Evolutionary conservation across 2,797 vertebrate genomes (phyloP), one percentile per base, ranked within the genome.

Genomic region (Allobates femoralis): DNA sequence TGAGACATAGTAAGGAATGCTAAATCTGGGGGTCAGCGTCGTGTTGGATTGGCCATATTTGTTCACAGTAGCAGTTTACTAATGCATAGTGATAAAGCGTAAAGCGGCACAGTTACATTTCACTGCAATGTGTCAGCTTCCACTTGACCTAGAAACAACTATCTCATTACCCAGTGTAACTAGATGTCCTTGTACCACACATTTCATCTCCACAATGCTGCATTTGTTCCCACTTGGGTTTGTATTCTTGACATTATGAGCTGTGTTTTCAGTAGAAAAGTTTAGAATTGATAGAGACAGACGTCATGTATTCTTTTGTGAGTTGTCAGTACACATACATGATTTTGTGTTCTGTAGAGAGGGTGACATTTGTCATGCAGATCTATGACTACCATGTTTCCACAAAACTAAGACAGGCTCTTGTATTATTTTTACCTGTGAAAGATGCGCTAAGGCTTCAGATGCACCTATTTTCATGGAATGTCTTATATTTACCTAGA

Each of bases 131-230:
- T 77, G 51, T 77, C 26, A 28, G 51, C 75, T 77, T 41, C 75
- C 53, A 77, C 50, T 56, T 56, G 75, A 71, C 67, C 67, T 41
- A 71, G 32, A 71, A 71, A 71, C 34, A 69, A 12, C 66, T 2
- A 67, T 73, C 69, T 73, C 28, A 53, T 32, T 28, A 46, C 34
- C 14, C 71, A 73, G 30, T 58, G 81, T 83, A 37, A 83, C 51
- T 74, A 55, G 75, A 77, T 77, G 75, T 51, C 75, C 51, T 55
- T 77, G 75, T 56, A 55, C 74, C 75, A 23, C 51, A 56, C 28
- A 32, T 12, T 55, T 77, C 51, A 30, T 55, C 74, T 73, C 69
- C 71, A 74, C 71, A 50, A 50, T 74, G 71, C 71, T 0, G 37
- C 12, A 0, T 46, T 73, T 73, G 69, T 73, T 73, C 69, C 37